Base-by-base conservation (phyloP, 1,140 invertebrate genomes). In the Elymnias hypermnestra region DNA sequence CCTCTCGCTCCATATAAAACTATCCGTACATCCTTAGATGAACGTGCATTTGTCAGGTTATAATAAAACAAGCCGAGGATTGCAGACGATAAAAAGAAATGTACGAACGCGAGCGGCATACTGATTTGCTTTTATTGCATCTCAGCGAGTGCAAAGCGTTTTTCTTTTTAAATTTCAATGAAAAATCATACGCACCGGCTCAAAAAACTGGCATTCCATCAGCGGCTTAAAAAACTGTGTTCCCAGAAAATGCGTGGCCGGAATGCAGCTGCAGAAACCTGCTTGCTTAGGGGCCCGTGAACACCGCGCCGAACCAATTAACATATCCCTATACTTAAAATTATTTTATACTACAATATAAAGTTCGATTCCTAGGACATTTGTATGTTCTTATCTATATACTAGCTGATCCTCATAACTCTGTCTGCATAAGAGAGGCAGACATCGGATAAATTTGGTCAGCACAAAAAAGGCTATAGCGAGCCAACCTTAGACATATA, bases 141-240 rank as follows among this genome's bases (percentile, higher is more conserved):
- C 52, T 59, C 43, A 44, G 31, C 40, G 44, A 63, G 40, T 46
- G 42, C 47, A 49, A 49, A 48, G 50, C 53, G 52, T 74, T 73
- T n/a, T 75, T 70, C 65, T 75, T 73, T 77, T 72, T 75, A 72
- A n/a, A 78, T 71, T 77, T 77, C 67, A 79, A 79, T 77, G 75
- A 82, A 79, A 79, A 82, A 73, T 82, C 69, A 72, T 75, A 70
- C 63, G 63, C 59, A 63, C 63, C 47, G 57, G 39, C 39, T 52
- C 49, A 62, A 72, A 74, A 77, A 75, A 72, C 56, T 64, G 57
- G 49, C 73, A 72, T 78, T 76, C 76, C 68, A 51, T 52, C 57
- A 53, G 36, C 35, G 59, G 50, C 52, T 71, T 72, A 69, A 72
- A 71, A 70, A 72, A 62, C 50, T 56, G 52, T 61, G 74, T 82